Base-by-base conservation (phyloP, 2,888 invertebrate species). In the Alloplasta piceator region DNA sequence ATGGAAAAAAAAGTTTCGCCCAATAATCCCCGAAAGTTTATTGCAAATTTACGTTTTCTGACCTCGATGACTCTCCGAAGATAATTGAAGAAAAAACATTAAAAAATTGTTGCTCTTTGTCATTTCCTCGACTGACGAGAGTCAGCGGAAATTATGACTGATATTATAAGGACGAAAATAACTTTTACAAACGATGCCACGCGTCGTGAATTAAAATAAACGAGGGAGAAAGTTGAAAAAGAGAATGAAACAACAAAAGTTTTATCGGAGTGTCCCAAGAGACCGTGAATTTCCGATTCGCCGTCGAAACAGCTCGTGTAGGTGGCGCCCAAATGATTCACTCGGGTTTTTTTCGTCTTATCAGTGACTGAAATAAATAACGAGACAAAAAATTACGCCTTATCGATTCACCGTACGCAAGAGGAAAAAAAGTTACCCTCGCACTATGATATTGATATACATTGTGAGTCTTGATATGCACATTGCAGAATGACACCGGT, bases 261-360 rank as follows among this genome's bases (percentile, higher is more conserved):
- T 52, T 6, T 78, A 43, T 43, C 43, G 10, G 43, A 43, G 7
- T 43, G 43, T 6, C 43, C 6, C 43, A 6, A 43, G 43, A 43
- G 7, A 43, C 43, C 10, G 43, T 9, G 43, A 43, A 10, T 43
- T 43, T 10, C 43, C 10, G 43, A 6, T 43, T 10, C 43, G 1
- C 43, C 10, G 10, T 43, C 10, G 43, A 9, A 9, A 43, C 43
- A 1, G 10, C 43, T 6, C 43, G 43, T 9, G 43, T 43, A 71
- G 74, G 81, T 66, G 64, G 48, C 12, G 61, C 14, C 14, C 6
- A 63, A 43, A 43, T 78, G 78, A 82, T 74, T 75, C 81, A 78
- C 52, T 16, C 67, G 39, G 9, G 52, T 50, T 36, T 46, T 9
- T 50, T 26, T 5, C 43, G 63, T 70, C 38, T 68, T 73, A 68